These are phyloP conservation scores for Macrobrachium rosenbergii DNA, from an alignment of 1,140 invertebrate genomes.

Conservation along the genomic window DNA sequence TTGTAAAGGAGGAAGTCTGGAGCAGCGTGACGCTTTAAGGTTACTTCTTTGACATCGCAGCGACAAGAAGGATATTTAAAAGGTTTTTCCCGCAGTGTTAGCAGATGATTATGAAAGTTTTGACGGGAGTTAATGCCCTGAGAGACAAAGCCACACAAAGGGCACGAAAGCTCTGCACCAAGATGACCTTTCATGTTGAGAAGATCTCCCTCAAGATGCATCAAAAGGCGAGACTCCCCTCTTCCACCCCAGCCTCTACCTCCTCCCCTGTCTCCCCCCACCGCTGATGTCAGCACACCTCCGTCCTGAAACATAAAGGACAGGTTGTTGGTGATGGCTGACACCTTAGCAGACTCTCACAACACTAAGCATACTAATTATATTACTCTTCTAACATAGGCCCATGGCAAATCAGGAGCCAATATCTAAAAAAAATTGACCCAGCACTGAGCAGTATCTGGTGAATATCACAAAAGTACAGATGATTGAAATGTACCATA, in stretches of 20 bases:
- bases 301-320: slow-evolving; percentile 60
- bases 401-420: too few relatives aligned
- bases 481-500: too few relatives aligned
- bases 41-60: slow-evolving; percentile 56
- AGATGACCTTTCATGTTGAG: slow-evolving; percentile 38
- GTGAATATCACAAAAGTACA: too few relatives aligned
- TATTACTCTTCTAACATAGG: not conserved
- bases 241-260: slow-evolving; percentile 51
- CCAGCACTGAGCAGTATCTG: too few relatives aligned
- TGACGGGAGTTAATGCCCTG: slow-evolving; percentile 59
- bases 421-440: too few relatives aligned
- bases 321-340: slow-evolving; percentile 54
- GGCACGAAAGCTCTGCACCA: slow-evolving; percentile 47
- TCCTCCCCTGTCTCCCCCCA: slow-evolving; percentile 54
- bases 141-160: slow-evolving; percentile 61
- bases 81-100: slow-evolving; percentile 53
- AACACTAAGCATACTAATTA: not conserved
- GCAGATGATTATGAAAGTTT: slow-evolving; percentile 58
- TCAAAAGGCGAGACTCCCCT: slow-evolving; percentile 43
- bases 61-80: slow-evolving; percentile 46
- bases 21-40: slow-evolving; percentile 50
- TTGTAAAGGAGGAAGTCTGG: slow-evolving; percentile 14
- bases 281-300: slow-evolving; percentile 39
- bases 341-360: not conserved
- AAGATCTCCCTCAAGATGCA: slow-evolving; percentile 44